phyloP scores from a whole-genome alignment of 2,888 invertebrate species.

The Ecdyonurus torrentis region DNA sequence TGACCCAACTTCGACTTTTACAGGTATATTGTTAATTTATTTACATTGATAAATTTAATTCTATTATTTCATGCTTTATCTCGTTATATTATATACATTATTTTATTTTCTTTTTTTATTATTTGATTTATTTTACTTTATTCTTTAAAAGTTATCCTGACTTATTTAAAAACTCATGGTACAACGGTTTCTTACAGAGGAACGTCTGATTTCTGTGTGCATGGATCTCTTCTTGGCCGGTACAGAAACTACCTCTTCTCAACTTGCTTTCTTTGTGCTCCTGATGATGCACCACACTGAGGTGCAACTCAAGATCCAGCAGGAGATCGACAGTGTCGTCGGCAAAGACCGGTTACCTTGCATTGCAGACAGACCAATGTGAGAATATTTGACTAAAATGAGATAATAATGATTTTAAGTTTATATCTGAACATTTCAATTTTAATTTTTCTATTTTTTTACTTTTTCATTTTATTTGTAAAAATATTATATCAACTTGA shows the following conservation, averaged over 20 bases:
- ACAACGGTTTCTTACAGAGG: constrained; percentile 30
- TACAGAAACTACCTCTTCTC: constrained; percentile 69
- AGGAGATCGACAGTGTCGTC: constrained; percentile 58
- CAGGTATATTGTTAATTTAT: background rate
- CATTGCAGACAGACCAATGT: constrained; percentile 53
- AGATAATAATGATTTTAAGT: too few species aligned
- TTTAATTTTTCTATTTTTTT: too few species aligned
- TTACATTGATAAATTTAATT: background rate
- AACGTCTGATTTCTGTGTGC: constrained; percentile 60
- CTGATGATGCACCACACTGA: constrained; percentile 52
- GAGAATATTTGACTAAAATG: constrained; percentile 11
- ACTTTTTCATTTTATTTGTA: too few species aligned
- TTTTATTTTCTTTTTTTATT: too few species aligned
- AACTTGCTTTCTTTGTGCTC: constrained; percentile 57
- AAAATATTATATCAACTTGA: too few species aligned
- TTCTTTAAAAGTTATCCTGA: too few species aligned
- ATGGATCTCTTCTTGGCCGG: constrained; percentile 79
- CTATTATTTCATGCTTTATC: too few species aligned
- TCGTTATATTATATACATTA: too few species aligned
- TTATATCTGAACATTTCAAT: too few species aligned
- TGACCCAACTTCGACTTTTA: constrained; percentile 11
- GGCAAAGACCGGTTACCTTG: constrained; percentile 49
- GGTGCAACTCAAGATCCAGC: constrained; percentile 55
- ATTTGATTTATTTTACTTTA: too few species aligned
- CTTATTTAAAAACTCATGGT: too few species aligned